These are phyloP conservation scores for Drosophila tristis DNA, from an alignment of 1,140 invertebrate species.

Conservation along the genomic window DNA sequence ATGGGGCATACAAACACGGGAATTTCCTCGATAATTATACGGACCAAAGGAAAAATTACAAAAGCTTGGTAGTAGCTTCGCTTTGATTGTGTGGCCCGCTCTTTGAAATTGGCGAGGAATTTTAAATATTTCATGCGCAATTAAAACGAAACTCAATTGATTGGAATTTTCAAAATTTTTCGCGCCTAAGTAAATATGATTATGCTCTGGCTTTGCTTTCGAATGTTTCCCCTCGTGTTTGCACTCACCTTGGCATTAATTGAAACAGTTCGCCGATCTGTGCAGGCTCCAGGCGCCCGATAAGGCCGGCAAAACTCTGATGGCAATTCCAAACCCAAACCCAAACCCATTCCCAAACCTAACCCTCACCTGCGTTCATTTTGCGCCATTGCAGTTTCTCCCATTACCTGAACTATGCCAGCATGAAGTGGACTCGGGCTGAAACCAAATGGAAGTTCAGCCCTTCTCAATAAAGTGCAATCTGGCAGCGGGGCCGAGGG, in stretches of 20 bases:
- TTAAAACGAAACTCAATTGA: slow-evolving; percentile 40
- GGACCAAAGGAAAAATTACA: slow-evolving; percentile 22
- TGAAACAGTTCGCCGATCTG: slow-evolving; percentile 15
- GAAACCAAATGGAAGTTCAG: slow-evolving; percentile 28
- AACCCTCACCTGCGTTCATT: slow-evolving; percentile 27
- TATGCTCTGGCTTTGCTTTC: not conserved
- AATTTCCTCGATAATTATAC: slow-evolving; percentile 13
- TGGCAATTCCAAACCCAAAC: slow-evolving; percentile 17
- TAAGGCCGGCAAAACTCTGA: slow-evolving; percentile 5
- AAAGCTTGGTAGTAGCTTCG: slow-evolving; percentile 25
- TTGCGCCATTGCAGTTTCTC: slow-evolving; percentile 11
- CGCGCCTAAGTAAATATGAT: slow-evolving; percentile 34
- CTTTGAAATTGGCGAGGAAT: slow-evolving; percentile 30
- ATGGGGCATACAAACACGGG: slow-evolving; percentile 21
- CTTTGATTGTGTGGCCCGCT: slow-evolving; percentile 32
- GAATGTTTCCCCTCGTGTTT: not conserved
- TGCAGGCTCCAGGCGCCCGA: not conserved
- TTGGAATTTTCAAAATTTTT: slow-evolving; percentile 45
- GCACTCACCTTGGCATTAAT: slow-evolving; percentile 9
- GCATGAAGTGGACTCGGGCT: slow-evolving; percentile 17
- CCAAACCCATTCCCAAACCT: too few species aligned
- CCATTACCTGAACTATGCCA: slow-evolving; percentile 21
- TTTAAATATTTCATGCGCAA: slow-evolving; percentile 44
- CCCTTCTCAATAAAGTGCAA: slow-evolving; percentile 60
- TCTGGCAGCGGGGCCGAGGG: slow-evolving; percentile 20